Evolutionary conservation across 2,888 invertebrate genomes (phyloP), one percentile per base, ranked within the genome.

Genomic region (Taenaris catops): DNA sequence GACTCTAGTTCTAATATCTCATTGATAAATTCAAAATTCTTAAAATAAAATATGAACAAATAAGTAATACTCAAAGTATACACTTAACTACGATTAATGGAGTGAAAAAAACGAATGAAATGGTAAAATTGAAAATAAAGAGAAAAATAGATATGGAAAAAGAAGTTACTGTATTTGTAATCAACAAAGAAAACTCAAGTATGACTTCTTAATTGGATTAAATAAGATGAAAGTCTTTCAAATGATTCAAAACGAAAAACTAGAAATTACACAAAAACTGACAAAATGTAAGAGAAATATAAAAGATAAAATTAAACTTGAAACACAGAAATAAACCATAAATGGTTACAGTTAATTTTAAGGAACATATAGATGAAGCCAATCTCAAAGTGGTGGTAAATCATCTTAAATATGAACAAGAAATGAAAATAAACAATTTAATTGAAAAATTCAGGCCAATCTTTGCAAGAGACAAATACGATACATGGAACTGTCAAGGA

Each of bases 1-100:
- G 55, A 55, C 26, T 46, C 53, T 7, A 53, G 53, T 1, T 54
- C 49, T n/a, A 46, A 56, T 44, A 46, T 56, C 1, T 51, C 51
- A n/a, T 41, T 53, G 28, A 55, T 55, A 12, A 58, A 53, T 48
- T 44, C 50, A 9, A 55, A 28, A 35, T 43, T 50, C 33, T 18
- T 51, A 14, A 44, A 38, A 26, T 9, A 49, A 27, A 11, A 18
- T 14, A 24, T 5, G n/a, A n/a, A 26, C 26, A 31, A 24, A 23
- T 25, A 16, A 5, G 4, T 16, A 10, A 10, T 25, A 10, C 2
- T 7, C 10, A 37, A 20, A 21, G 2, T 12, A 36, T 8, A 8
- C 28, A 43, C n/a, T 35, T 43, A 4, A 25, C 25, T 8, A 45
- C 41, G 16, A 27, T 45, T 38, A 45, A 45, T 45, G 38, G 44